phyloP scores from a whole-genome alignment of 2,888 invertebrate species.

The Sesia apiformis region DNA sequence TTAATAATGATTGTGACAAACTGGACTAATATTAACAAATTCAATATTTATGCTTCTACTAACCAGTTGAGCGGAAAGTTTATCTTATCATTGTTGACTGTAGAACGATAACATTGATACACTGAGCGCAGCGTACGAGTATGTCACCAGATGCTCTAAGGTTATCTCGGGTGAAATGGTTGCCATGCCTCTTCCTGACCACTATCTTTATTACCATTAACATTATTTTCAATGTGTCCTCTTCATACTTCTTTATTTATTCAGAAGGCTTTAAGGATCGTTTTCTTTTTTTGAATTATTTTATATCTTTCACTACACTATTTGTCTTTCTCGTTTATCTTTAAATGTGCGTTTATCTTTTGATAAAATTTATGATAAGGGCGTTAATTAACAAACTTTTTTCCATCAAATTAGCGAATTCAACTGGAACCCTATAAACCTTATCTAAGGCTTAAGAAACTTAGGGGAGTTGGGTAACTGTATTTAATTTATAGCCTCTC shows the following conservation, averaged over 20 bases:
- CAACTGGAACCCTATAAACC: constrained; percentile 5
- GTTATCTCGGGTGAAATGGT: constrained; percentile 9
- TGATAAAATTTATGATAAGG: constrained; percentile 2
- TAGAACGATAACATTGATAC: constrained; percentile 17
- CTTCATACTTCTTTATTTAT: no score
- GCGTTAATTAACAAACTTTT: constrained; percentile 8
- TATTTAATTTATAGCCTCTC: constrained; percentile 13
- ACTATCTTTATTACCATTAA: not conserved
- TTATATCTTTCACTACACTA: not conserved
- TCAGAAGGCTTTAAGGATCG: no score
- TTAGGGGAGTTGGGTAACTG: constrained; percentile 10
- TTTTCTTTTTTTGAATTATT: no score
- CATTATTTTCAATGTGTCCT: not conserved
- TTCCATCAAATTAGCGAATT: constrained; percentile 5
- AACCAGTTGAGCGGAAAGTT: constrained; percentile 32
- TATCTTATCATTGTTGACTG: constrained; percentile 44
- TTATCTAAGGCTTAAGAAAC: constrained; percentile 11
- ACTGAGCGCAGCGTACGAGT: constrained; percentile 19
- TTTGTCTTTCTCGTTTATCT: not conserved
- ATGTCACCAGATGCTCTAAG: constrained; percentile 23
- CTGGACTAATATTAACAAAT: no score
- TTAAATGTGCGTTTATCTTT: not conserved
- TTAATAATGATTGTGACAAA: no score
- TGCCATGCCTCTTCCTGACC: constrained; percentile 10
- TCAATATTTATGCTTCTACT: not conserved